Conservation (phyloP, 1,140 invertebrate species). For the Phocides pigmalion region DNA sequence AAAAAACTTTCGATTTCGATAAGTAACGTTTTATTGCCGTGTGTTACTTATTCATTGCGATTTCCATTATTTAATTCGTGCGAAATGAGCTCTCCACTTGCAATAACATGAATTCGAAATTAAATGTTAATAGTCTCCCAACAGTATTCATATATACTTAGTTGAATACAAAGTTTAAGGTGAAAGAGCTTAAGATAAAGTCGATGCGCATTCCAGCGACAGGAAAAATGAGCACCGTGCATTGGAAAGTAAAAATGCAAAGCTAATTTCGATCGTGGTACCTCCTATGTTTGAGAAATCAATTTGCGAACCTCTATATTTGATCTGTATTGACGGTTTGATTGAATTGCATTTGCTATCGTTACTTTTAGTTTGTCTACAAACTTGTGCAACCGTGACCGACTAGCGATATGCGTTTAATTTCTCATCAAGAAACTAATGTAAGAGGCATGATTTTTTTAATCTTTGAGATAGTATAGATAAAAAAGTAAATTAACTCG, state of each 20-base stretch:
- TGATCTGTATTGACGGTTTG: slow-evolving; percentile 4
- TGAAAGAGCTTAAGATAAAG: background rate
- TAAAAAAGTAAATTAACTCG: no score
- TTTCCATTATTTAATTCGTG: background rate
- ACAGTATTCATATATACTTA: background rate
- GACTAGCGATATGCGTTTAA: background rate
- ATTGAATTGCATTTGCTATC: slow-evolving; percentile 1
- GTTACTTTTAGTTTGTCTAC: background rate
- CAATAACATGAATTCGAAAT: background rate
- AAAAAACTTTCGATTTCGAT: background rate
- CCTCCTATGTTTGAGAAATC: slow-evolving; percentile 16
- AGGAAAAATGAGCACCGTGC: slow-evolving; percentile 17
- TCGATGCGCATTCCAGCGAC: slow-evolving; percentile 1
- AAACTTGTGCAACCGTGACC: background rate
- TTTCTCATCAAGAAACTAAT: slow-evolving; percentile 6
- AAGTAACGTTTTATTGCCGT: background rate
- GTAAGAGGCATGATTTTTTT: slow-evolving; percentile 30
- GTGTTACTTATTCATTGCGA: background rate
- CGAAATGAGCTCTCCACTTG: background rate
- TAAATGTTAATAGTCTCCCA: background rate
- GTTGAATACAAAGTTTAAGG: background rate
- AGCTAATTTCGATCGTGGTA: slow-evolving; percentile 1
- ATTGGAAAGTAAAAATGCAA: slow-evolving; percentile 22
- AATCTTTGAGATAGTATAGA: no score
- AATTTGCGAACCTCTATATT: slow-evolving; percentile 11